Conservation (phyloP, 2,113 vertebrate genomes). For the Crotalus tigris region DNA sequence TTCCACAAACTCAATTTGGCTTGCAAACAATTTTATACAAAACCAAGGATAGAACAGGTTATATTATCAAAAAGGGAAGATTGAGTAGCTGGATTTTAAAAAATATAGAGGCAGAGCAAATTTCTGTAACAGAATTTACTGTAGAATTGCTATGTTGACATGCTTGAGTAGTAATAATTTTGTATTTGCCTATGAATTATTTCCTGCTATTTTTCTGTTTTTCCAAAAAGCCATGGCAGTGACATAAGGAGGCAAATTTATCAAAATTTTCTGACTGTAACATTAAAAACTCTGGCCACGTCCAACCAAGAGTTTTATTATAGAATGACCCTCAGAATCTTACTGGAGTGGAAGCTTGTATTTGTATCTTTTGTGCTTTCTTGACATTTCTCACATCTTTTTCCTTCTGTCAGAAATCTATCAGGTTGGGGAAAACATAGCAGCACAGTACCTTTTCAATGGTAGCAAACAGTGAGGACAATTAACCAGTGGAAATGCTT, state of each 20-base stretch:
- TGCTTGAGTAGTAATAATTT: not conserved
- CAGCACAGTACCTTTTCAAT: not conserved
- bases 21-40: not conserved
- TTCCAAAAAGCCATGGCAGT: not conserved
- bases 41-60: not conserved
- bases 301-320: not conserved
- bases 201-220: not conserved
- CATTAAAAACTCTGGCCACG: not conserved
- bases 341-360: not conserved
- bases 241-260: not conserved
- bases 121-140: not conserved
- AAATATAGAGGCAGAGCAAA: not conserved
- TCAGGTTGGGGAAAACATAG: not conserved
- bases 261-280: not conserved
- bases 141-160: not conserved
- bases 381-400: not conserved
- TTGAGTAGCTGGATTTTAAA: not conserved
- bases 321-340: not conserved
- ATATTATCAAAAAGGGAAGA: not conserved
- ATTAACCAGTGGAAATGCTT: too few relatives aligned
- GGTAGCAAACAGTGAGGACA: not conserved
- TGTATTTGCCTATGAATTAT: not conserved
- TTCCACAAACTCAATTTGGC: not conserved
- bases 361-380: not conserved
- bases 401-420: not conserved